Evolutionary conservation across 1,140 invertebrate genomes (phyloP), one percentile per base, ranked within the genome.

Genomic region (Apocrypta bakeri): DNA sequence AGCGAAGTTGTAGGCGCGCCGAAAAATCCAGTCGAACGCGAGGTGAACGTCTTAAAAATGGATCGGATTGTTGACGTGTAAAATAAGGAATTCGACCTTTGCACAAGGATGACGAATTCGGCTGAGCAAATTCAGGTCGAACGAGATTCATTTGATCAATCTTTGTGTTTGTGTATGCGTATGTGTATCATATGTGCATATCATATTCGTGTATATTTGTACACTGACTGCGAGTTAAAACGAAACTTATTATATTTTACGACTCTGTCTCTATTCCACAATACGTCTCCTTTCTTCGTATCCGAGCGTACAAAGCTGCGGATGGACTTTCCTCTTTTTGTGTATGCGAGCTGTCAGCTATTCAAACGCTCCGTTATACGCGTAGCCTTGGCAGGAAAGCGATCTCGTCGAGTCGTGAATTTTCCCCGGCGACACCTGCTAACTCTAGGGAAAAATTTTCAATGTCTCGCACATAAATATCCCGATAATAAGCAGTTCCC

Each of bases 1-100:
- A n/a, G 14, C 63, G 25, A 66, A 29, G 27, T 84, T 72, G 48
- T n/a, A 33, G 83, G 85, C 84, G 85, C 86, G 85, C 84, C 81
- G 86, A 87, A 85, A 82, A 84, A 84, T 71, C 82, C 69, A 81
- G 37, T 24, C 2, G 81, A 72, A 74, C 61, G 33, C 4, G 21
- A 12, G 33, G 17, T 81, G 63, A 81, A 75, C 56, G 73, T 24
- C 73, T 75, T 21, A 48, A 31, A 80, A 73, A 80, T 31, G 24
- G 24, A 25, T 33, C 31, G 14, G 7, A 25, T 48, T 75, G 29
- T 56, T 21, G 14, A 56, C 17, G 14, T n/a, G 14, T 7, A 56
- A 2, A 21, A 9, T 37, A 37, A n/a, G 3, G 48, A 21, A 56
- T 21, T 56, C 14, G 48, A 56, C 48, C 48, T 56, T 56, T n/a